Percentiles rank a stretch among this genome's conserved stretches.
Conservation (phyloP, 1,140 invertebrate species). For the Cepaea nemoralis region DNA sequence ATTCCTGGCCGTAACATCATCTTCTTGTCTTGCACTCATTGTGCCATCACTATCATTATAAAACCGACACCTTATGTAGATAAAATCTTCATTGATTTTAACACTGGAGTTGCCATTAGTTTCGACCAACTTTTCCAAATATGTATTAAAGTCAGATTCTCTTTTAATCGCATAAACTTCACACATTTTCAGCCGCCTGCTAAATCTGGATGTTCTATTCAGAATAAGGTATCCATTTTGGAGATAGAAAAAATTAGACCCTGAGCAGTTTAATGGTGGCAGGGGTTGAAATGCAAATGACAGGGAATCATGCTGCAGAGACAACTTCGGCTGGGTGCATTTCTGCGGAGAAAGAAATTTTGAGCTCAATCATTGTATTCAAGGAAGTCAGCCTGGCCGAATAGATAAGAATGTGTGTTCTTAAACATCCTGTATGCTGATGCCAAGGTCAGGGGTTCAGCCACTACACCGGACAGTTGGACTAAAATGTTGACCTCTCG, state of each 20-base stretch:
- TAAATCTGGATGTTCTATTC: constrained; percentile 46
- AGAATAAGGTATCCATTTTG: constrained; percentile 46
- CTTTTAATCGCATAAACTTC: background rate
- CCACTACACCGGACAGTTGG: too few species aligned
- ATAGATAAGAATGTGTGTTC: too few species aligned
- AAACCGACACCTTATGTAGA: background rate
- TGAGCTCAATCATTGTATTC: too few species aligned
- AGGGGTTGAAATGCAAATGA: constrained; percentile 55
- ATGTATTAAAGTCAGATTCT: background rate
- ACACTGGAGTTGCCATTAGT: background rate
- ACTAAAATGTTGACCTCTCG: too few species aligned
- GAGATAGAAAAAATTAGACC: constrained; percentile 53
- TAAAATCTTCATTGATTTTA: background rate
- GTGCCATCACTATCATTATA: background rate
- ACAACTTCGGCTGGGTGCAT: constrained; percentile 51
- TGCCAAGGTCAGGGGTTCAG: background rate
- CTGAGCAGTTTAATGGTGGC: constrained; percentile 48
- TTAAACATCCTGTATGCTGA: too few species aligned
- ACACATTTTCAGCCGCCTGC: background rate
- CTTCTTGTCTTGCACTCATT: background rate
- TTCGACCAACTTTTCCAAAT: background rate
- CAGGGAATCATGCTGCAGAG: constrained; percentile 54
- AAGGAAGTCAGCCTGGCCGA: too few species aligned
- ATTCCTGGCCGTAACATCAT: too few species aligned
- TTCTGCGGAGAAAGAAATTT: background rate